Percentiles rank a stretch among this genome's conserved stretches.
phyloP scores from a whole-genome alignment of 2,797 vertebrate species.

The Lacerta agilis region DNA sequence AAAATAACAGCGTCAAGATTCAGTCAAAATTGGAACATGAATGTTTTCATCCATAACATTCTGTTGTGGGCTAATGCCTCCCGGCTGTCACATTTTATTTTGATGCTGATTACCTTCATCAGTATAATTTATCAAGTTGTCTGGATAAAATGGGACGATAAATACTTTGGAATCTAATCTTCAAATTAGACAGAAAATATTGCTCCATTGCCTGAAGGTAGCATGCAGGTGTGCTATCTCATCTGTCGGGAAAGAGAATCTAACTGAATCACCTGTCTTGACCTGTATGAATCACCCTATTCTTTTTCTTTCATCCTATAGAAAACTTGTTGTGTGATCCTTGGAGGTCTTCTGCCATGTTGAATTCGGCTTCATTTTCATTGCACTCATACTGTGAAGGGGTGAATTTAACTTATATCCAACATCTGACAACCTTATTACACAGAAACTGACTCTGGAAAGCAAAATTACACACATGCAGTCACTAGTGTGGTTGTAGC shows the following conservation, averaged over 20 bases:
- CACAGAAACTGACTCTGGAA: neutral
- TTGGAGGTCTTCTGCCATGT: neutral
- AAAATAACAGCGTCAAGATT: neutral
- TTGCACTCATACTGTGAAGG: neutral
- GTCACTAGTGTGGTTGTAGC: neutral
- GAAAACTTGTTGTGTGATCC: conserved; percentile 10
- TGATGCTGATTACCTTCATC: conserved; percentile 66
- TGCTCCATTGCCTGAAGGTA: neutral
- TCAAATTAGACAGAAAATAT: neutral
- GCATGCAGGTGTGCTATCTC: neutral
- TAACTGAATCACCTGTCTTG: neutral
- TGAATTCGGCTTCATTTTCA: neutral
- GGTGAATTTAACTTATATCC: neutral
- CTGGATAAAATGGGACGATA: conserved; percentile 60
- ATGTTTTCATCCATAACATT: conserved; percentile 10
- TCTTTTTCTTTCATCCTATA: neutral
- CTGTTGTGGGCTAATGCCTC: neutral
- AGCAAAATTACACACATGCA: neutral
- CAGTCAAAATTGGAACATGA: neutral
- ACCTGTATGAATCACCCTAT: neutral
- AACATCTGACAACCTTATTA: neutral
- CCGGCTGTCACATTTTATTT: conserved; percentile 44
- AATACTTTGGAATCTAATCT: conserved; percentile 23
- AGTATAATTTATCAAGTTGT: conserved; percentile 63
- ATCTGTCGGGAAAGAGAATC: neutral